These are phyloP conservation scores for Clarias fuscus DNA, from an alignment of 2,797 vertebrate species.

Conservation along the genomic window DNA sequence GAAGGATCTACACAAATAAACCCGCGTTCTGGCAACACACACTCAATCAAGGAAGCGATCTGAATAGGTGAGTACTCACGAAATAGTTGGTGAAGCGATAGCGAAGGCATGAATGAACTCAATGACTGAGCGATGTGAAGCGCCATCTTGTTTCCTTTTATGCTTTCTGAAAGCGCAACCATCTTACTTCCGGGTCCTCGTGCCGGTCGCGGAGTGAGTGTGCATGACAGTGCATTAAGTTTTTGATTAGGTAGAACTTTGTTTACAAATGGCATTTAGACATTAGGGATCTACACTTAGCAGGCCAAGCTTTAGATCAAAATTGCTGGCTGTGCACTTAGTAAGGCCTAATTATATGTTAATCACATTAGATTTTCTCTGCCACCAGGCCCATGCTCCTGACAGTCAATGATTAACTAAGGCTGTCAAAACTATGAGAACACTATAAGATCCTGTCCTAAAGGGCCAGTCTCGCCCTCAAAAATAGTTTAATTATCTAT, in stretches of 20 bases:
- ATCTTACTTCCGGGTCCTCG: too few species aligned
- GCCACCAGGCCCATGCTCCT: not conserved
- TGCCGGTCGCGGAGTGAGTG: too few species aligned
- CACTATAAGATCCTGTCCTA: not conserved
- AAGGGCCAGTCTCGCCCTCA: not conserved
- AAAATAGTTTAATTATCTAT: not conserved
- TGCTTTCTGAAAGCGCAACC: too few species aligned
- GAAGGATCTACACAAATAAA: too few species aligned
- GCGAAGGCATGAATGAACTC: too few species aligned
- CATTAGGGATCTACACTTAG: not conserved
- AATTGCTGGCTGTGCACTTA: not conserved
- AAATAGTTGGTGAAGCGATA: too few species aligned
- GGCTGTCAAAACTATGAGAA: not conserved
- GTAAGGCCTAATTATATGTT: not conserved
- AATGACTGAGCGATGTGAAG: too few species aligned
- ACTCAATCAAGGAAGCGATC: too few species aligned
- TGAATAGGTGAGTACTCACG: too few species aligned
- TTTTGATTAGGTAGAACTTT: not conserved
- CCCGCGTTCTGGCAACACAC: too few species aligned
- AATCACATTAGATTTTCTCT: slow-evolving; percentile 5
- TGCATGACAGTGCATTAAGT: not conserved
- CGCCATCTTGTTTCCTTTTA: too few species aligned
- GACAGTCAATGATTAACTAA: not conserved
- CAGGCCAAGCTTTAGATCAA: not conserved
- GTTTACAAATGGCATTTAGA: not conserved